A percentile compares a stretch with the other conserved stretches of the same genome.
phyloP scores from a whole-genome alignment of 2,797 vertebrate species.

The Threskiornis aethiopicus region DNA sequence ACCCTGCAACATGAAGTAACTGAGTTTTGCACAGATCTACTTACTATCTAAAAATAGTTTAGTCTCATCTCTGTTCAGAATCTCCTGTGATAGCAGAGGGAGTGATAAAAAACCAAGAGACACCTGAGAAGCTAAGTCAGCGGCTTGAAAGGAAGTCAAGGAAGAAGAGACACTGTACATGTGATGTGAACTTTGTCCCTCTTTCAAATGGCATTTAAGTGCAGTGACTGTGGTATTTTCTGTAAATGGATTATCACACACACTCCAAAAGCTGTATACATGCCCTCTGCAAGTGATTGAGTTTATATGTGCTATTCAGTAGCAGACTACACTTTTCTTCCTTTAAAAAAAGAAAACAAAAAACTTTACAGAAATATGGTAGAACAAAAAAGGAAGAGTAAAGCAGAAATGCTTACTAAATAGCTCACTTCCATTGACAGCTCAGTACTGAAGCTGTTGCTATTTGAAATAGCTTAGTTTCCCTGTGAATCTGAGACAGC shows the following conservation, averaged over 20 bases:
- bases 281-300: neutral
- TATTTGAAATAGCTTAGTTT: neutral
- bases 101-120: neutral
- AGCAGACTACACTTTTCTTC: neutral
- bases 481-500: neutral
- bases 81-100: neutral
- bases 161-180: neutral
- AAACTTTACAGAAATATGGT: neutral
- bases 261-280: neutral
- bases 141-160: neutral
- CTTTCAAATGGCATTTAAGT: neutral
- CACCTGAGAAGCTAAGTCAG: neutral
- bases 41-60: conserved; percentile 30
- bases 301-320: neutral
- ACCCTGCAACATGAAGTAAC: neutral
- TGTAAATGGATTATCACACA: neutral
- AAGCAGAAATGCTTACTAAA: neutral
- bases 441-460: neutral
- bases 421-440: neutral
- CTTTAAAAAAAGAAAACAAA: neutral
- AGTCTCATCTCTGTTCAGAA: conserved; percentile 17
- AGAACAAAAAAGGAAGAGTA: neutral
- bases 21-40: neutral
- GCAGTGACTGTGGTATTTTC: neutral
- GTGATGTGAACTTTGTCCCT: neutral